Conservation (phyloP, 2,797 vertebrate genomes). For the Fundulus diaphanus region DNA sequence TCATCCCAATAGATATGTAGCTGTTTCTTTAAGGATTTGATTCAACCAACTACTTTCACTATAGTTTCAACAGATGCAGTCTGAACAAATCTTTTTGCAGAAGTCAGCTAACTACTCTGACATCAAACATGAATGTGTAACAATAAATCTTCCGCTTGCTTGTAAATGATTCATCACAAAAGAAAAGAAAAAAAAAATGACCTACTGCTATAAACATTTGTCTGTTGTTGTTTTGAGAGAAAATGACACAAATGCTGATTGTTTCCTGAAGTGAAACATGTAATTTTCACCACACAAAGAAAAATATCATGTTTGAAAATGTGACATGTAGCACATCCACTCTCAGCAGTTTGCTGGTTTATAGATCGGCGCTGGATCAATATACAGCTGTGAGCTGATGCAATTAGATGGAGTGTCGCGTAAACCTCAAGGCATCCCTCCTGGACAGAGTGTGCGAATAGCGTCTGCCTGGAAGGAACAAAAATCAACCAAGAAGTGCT, state of each 20-base stretch:
- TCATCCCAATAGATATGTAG: conserved; percentile 19
- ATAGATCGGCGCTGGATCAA: conserved; percentile 54
- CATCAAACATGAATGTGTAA: conserved; percentile 46
- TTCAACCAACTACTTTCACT: neutral
- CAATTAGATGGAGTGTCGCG: conserved; percentile 62
- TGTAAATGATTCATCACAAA: conserved; percentile 53
- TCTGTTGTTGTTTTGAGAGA: conserved; percentile 22
- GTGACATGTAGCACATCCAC: conserved; percentile 24
- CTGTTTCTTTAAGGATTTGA: conserved; percentile 2
- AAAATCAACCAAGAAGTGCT: conserved; percentile 36
- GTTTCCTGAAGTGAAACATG: conserved; percentile 26
- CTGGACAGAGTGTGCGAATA: conserved; percentile 51
- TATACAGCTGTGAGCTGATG: conserved; percentile 65
- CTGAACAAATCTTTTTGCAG: conserved; percentile 30
- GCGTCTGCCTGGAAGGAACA: conserved; percentile 27
- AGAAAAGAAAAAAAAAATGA: conserved; percentile 24
- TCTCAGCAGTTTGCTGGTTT: conserved; percentile 41
- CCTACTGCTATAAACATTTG: conserved; percentile 42
- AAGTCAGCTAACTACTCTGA: conserved; percentile 50
- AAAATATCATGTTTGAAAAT: conserved; percentile 45
- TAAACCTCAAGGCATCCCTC: conserved; percentile 62
- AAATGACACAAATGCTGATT: conserved; percentile 14
- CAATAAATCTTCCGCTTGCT: conserved; percentile 46
- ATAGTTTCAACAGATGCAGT: neutral
- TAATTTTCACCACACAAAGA: conserved; percentile 34